Evolutionary conservation across 2,888 invertebrate species (phyloP), one percentile per base, ranked within the genome.

Genomic region (Drosophila macrospina): DNA sequence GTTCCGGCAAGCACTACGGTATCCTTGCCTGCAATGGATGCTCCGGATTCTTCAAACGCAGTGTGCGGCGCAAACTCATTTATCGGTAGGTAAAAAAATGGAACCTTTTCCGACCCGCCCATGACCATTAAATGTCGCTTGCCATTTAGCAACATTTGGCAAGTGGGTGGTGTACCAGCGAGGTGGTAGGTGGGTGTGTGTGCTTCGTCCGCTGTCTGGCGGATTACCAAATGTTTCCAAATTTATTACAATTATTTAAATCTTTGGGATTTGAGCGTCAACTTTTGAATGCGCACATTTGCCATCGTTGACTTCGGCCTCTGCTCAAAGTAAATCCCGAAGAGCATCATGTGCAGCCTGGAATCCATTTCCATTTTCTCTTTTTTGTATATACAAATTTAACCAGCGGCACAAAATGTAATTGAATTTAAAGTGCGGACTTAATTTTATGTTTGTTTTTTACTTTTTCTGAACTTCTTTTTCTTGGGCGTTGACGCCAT

Each of bases 21-120:
- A 99, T 99, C 89, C 94, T 99, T 73, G 99, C 99, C 0, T 99
- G 99, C 93, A 99, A 99, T 90, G 99, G 99, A 0, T 99, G 99
- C 93, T 98, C 98, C 62, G 99, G 99, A 0, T 99, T 99, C 93
- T 99, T 99, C 94, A 99, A 99, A 91, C 93, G 99, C 75, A 98
- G 98, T 78, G 99, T 99, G 36, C 94, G 99, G 57, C 94, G 99
- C 90, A 98, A 99, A 93, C 95, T 99, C 69, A 98, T 99, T 82
- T 99, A 99, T 94, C 96, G 99, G 99, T 98, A 86, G 89, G 93
- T 92, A 52, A 10, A 54, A 62, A 11, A 42, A 26, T n/a, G 20
- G 15, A 7, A 34, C 41, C 39, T 24, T 37, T 45, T n/a, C 26
- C 16, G 45, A 36, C 41, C 47, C 41, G 62, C 32, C 64, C 42